Base-by-base conservation (phyloP, 2,888 invertebrate species). In the Nyleta sp. region DNA sequence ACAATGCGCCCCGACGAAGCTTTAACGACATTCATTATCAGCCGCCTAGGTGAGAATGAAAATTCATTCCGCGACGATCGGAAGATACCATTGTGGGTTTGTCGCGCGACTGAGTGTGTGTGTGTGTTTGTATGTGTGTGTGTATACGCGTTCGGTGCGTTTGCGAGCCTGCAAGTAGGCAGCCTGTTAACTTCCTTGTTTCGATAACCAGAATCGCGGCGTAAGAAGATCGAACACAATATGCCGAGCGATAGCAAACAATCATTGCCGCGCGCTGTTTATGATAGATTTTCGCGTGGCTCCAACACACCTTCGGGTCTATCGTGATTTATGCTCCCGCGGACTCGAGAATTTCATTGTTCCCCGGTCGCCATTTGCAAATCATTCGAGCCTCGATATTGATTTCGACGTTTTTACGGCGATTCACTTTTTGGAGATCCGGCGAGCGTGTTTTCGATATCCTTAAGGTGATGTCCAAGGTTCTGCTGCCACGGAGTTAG, bases 1-100 rank as follows among this genome's bases (percentile, higher is more conserved):
- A 70, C 62, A 76, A 76, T 70, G 28, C 62, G 35, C 50, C 57
- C 33, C 35, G 70, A 64, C 35, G 70, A 60, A 62, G 64, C 70
- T 62, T 62, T 75, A 75, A 76, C 60, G 60, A 64, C 76, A 46
- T 76, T 76, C 65, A 76, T 76, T 70, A 71, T 76, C 59, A 28
- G 48, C 38, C 11, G 33, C 3, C 59, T 53, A 53, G 52, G 70
- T 33, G 53, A 53, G 65, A 77, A 65, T 67, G 75, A 76, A 76
- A 76, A 70, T 70, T 70, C 76, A 64, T 64, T 64, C 48, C 35
- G 40, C 68, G 62, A 57, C 46, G 75, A 75, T 68, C 62, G 55
- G 28, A 53, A 64, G 76, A 77, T 77, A 77, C 35, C 53, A 59
- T 71, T 65, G 71, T 65, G 20, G 38, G 35, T 46, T 60, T 35